Base-by-base conservation (phyloP, 2,888 invertebrate species). In the Coenonympha arcania region DNA sequence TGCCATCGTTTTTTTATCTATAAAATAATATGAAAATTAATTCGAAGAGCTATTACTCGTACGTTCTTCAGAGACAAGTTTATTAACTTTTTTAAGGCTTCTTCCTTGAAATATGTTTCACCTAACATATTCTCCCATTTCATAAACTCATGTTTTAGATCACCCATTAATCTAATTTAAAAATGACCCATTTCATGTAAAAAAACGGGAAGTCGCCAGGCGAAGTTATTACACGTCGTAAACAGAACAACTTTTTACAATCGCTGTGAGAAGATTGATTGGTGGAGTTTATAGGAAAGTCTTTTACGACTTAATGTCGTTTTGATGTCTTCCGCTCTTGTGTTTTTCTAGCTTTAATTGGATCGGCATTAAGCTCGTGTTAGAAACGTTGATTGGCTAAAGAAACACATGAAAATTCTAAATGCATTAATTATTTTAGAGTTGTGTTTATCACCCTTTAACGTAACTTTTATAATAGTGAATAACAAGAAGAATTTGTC, bases 291-390 rank as follows among this genome's bases (percentile, higher is more conserved):
- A 41, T 49, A 30, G 37, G 43, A 49, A 48, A 49, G 24, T 39
- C 43, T 41, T 49, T 49, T 49, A 49, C 37, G 49, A 49, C 43
- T 22, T 49, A 49, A 49, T 49, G 42, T 28, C 19, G 30, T 49
- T 49, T 49, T 44, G 31, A 44, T 44, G 22, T 18, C 44, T 49
- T 49, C 49, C 49, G 49, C 39, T 13, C 34, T 37, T 44, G 44
- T 44, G 22, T 37, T 34, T 16, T 41, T 34, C 28, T 45, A 45
- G 24, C n/a, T 45, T 45, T 45, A 45, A 45, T 45, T 37, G 45
- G 36, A 45, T 45, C 36, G 37, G 22, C 34, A 45, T 37, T 34
- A 24, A 36, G 45, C 45, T 19, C 13, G 19, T 36, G 26, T 36
- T 19, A 36, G 20, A 11, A 33, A 33, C 6, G 34, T 44, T 44